Base-by-base conservation (phyloP, 2,888 invertebrate genomes). In the Theretra japonica region DNA sequence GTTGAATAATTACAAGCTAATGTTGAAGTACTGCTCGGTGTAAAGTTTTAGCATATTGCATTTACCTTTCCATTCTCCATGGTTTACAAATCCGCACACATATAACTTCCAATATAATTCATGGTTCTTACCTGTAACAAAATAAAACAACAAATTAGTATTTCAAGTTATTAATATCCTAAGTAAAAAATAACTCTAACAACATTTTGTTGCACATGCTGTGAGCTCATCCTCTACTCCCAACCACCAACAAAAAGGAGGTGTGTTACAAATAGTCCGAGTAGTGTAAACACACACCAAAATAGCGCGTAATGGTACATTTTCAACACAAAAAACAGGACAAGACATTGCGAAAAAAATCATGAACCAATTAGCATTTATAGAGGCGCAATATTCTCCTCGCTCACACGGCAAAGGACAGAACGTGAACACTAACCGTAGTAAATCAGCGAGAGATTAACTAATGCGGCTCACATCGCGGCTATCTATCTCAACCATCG, bases 381-480 rank as follows among this genome's bases (percentile, higher is more conserved):
- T 62, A 21, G 41, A 62, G 62, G 62, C 62, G 11, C 62, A 62
- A 41, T 62, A 65, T 65, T 65, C 65, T 21, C 48, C 17, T 48
- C 65, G 65, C 65, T 65, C 21, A 21, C 48, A 41, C 41, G 65
- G n/a, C 65, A 23, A 23, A 65, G 21, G 41, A 48, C 65, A 65
- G 21, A 48, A 23, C 65, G 65, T 65, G 65, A 65, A 65, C 21
- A 41, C 65, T 65, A 48, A 65, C 65, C 23, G 65, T 65, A 25
- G 65, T 48, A 65, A 65, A 65, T 65, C 65, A 65, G 65, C 65
- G 17, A 65, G 65, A 65, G 65, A 65, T 65, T 65, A 65, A 65
- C 65, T 48, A 65, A 65, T 65, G 65, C 65, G 41, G 65, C 48
- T 65, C 65, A 65, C 65, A 65, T 65, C 65, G 70, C 58, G 41